Percentiles rank a stretch among this genome's conserved stretches.
Evolutionary conservation across 2,888 invertebrate genomes (phyloP).

Genomic region (Mesorhabditis spiculigera): DNA sequence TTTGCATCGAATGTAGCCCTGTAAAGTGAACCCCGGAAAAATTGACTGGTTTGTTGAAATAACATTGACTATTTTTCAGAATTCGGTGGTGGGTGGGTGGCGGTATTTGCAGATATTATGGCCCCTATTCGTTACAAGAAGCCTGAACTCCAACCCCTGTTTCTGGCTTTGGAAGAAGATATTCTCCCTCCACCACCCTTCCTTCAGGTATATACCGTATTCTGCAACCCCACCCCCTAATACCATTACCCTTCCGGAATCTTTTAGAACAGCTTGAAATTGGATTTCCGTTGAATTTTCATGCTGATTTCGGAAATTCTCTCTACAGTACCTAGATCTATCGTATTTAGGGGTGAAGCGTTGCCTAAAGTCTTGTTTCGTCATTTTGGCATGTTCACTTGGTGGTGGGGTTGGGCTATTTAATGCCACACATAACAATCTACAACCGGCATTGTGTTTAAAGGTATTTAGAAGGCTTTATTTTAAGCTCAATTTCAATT

Average conservation of each 20-base stretch:
- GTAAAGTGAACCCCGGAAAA: too few relatives aligned
- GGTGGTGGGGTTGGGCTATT: constrained; percentile 62
- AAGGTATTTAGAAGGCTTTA: constrained; percentile 58
- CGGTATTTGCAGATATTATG: constrained; percentile 22
- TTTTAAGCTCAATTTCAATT: constrained; percentile 20
- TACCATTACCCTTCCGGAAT: too few relatives aligned
- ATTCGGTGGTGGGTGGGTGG: constrained; percentile 45
- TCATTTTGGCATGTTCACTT: constrained; percentile 25
- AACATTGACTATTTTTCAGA: constrained; percentile 19
- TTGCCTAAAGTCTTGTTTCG: constrained; percentile 29
- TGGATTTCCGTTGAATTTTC: too few relatives aligned
- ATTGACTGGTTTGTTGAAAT: too few relatives aligned
- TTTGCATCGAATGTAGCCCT: too few relatives aligned
- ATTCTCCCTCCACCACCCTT: constrained; percentile 25
- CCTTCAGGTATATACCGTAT: background rate
- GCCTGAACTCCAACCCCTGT: constrained; percentile 62
- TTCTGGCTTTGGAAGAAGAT: constrained; percentile 54
- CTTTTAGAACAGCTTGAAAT: too few relatives aligned
- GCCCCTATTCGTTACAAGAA: constrained; percentile 29
- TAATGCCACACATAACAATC: constrained; percentile 61
- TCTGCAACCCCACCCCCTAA: too few relatives aligned
- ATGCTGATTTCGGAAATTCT: too few relatives aligned
- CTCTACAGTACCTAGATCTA: too few relatives aligned
- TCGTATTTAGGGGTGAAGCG: constrained; percentile 22
- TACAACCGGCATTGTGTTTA: constrained; percentile 63